Base-by-base conservation (phyloP, 2,888 invertebrate genomes). In the Unio pictorum region DNA sequence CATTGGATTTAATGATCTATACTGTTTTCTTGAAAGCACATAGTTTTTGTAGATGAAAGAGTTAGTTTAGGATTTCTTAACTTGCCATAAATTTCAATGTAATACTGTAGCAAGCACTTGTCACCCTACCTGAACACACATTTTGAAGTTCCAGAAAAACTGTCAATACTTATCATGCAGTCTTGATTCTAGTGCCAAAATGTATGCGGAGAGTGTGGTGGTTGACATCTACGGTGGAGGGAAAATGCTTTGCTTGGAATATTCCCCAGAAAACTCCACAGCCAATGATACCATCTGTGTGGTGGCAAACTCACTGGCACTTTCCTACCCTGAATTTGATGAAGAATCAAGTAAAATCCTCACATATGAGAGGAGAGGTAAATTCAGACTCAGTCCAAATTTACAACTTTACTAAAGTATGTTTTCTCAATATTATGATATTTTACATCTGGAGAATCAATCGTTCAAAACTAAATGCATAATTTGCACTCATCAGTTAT, bases 121-220 rank as follows among this genome's bases (percentile, higher is more conserved):
- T 3, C 45, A 45, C 11, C 45, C 8, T 45, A 45, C 11, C 3
- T 45, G 3, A 45, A 45, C 11, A 45, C 11, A 45, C 45, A 45
- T 45, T 1, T 17, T 2, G 11, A 20, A 61, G 34, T 65, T 26
- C 18, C 20, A 65, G 23, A 26, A 56, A 65, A 55, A 28, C 15
- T 54, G 65, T 55, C 26, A 65, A 56, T 20, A 64, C 17, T 60
- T 6, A 7, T 23, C 20, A 23, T 18, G 11, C 45, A 11, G 11
- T 11, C 45, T 45, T 45, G 45, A 26, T 74, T 69, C 64, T 54
- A 78, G 75, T 69, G 72, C 55, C 66, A 79, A 78, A 45, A 73
- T 73, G 34, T 83, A 78, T 75, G 83, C 81, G 8, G 85, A 86
- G 63, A 80, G 82, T 67, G 71, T 84, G 26, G 74, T 86, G 15